Evolutionary conservation across 2,797 vertebrate genomes (phyloP).

Genomic region (Alcedo atthis): DNA sequence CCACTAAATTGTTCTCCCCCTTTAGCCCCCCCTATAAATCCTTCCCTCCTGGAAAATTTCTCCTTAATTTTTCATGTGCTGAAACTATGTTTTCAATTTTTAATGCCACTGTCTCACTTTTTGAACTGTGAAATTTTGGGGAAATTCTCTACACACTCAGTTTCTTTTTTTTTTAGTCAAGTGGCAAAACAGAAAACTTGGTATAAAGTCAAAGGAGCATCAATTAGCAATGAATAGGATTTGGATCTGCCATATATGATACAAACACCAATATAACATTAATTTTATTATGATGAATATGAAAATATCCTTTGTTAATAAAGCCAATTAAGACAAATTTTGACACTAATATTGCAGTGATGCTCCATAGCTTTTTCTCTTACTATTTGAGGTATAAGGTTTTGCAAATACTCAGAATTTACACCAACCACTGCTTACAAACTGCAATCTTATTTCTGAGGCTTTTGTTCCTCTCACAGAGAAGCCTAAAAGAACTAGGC

Average conservation of each 20-base stretch:
- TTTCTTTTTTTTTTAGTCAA: neutral
- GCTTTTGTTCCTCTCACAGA: neutral
- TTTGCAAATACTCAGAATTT: neutral
- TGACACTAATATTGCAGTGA: neutral
- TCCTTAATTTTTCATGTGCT: neutral
- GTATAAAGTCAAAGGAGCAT: neutral
- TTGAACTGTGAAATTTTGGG: neutral
- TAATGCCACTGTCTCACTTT: neutral
- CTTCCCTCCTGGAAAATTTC: neutral
- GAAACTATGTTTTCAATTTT: slow-evolving; percentile 23
- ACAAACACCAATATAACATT: neutral
- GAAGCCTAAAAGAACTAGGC: neutral
- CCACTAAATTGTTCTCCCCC: neutral
- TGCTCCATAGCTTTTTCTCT: neutral
- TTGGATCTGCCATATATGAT: neutral
- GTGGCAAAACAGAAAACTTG: neutral
- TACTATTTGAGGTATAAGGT: neutral
- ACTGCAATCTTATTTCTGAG: neutral
- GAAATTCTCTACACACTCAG: neutral
- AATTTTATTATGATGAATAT: neutral
- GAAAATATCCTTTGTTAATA: neutral
- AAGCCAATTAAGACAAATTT: neutral
- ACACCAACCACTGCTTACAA: neutral
- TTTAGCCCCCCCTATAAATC: neutral
- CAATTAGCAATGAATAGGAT: neutral